Base-by-base conservation (phyloP, 37 sponge, comb jelly and placozoan genomes). In the Theonella swinhoei region DNA sequence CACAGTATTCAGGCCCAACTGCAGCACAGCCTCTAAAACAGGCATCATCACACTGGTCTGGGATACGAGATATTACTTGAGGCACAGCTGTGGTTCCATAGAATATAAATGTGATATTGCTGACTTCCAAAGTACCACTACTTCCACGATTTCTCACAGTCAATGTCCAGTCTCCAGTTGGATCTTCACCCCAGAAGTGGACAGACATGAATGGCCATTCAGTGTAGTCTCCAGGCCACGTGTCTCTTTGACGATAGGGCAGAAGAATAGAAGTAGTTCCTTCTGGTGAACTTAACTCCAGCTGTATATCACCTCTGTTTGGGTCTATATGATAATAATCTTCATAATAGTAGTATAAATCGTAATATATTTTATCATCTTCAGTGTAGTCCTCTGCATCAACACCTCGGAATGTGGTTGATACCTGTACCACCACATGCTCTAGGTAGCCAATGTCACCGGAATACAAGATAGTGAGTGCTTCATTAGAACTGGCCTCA, bases 161-260 rank as follows among this genome's bases (percentile, higher is more conserved):
- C 19, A 93, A 62, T 17, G 76, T 78, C 95, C 95, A 94, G 42
- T 61, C 14, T 11, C 95, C 95, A 2, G 37, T 36, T 3, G 95
- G 89, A 59, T 80, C 39, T 34, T 94, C 95, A 14, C 91, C 91
- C 95, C 95, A 94, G 60, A 41, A 74, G 66, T 80, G 88, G 35
- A 90, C 86, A 22, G 86, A 84, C 88, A 90, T 88, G 60, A 94
- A 85, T 1, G 95, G 91, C 94, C 94, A 94, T 25, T 70, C 39
- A 4, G 34, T 68, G 77, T 83, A 88, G 11, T 78, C 87, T 0
- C 33, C 78, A 26, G 40, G 41, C 30, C 64, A 64, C 14, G 38
- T 36, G 74, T 94, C 97, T 29, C 30, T 11, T 0, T 22, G 54
- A 7, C 97, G 83, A 42, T 81, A 73, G 19, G 81, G 80, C 23